phyloP scores from a whole-genome alignment of 2,797 vertebrate genomes.

The Rhadinocentrus ornatus region DNA sequence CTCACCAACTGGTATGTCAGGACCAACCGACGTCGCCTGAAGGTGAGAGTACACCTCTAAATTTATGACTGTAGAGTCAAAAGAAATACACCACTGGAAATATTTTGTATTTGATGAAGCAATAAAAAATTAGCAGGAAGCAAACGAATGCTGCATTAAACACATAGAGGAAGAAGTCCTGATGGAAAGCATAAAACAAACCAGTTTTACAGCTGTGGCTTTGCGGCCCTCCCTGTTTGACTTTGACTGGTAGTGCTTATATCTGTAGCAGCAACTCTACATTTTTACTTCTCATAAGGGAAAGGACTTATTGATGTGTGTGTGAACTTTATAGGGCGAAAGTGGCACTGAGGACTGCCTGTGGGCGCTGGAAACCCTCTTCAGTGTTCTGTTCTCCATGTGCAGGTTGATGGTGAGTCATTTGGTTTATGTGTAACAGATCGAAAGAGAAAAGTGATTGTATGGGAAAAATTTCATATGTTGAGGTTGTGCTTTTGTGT shows the following conservation, averaged over 20 bases:
- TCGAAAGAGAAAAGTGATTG: constrained; percentile 31
- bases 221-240: constrained; percentile 24
- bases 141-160: background rate
- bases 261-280: constrained; percentile 24
- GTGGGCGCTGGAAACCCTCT: constrained; percentile 94
- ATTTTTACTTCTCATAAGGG: constrained; percentile 40
- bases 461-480: constrained; percentile 39
- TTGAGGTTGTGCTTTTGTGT: constrained; percentile 48
- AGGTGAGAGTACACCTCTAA: constrained; percentile 82
- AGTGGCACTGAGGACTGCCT: constrained; percentile 92
- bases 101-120: background rate
- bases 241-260: constrained; percentile 24
- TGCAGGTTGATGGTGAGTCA: constrained; percentile 97
- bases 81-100: background rate
- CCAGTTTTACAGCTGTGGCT: constrained; percentile 13
- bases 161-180: background rate
- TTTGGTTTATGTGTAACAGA: constrained; percentile 39
- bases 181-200: background rate
- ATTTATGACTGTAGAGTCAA: background rate
- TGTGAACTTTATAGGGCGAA: constrained; percentile 87
- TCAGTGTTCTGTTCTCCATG: constrained; percentile 94
- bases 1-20: constrained; percentile 99
- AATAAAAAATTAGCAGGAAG: background rate
- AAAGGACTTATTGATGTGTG: constrained; percentile 44
- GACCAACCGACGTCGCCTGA: constrained; percentile 94